Base-by-base conservation (phyloP, 2,797 vertebrate genomes). In the Sebastes diploproa region DNA sequence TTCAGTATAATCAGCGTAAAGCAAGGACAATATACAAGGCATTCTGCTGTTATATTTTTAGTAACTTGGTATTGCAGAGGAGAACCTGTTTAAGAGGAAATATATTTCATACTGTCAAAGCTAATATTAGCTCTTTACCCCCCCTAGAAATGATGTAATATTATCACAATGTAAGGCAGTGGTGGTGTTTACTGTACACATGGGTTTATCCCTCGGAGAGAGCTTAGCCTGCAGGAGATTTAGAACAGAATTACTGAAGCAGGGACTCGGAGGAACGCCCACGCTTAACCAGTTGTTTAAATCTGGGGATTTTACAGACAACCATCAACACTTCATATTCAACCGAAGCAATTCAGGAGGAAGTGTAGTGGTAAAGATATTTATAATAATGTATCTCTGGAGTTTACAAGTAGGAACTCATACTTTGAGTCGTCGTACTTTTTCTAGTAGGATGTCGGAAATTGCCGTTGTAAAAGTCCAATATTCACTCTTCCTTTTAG, bases 151-250 rank as follows among this genome's bases (percentile, higher is more conserved):
- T 85, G 10, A 83, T 82, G 77, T 83, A 86, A 89, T 80, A 38
- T 69, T 59, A 59, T 76, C 65, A 69, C 68, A 88, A 64, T 82
- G 55, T 50, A 67, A 80, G 11, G 79, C 85, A 81, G 76, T 69
- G 86, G 81, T 58, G 80, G 67, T 84, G 85, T 90, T 89, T 89
- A 71, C 86, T 77, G 85, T 81, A 91, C 65, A 82, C 77, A 71
- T 20, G 77, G 61, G 78, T 82, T 89, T 86, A 89, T 88, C 83
- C 63, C 34, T 67, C 71, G 74, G 83, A 25, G 55, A 77, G 73
- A 75, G 79, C 71, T 85, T 55, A 83, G 42, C 69, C 71, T 55
- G 52, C 70, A 78, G 85, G 65, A 90, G 85, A 90, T 91, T 91
- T 80, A 82, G 82, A 72, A 81, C 78, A 75, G 86, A 85, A 89